Conservation (phyloP, 53 echinoderm and acorn worm genomes). For the Paracentrotus lividus region DNA sequence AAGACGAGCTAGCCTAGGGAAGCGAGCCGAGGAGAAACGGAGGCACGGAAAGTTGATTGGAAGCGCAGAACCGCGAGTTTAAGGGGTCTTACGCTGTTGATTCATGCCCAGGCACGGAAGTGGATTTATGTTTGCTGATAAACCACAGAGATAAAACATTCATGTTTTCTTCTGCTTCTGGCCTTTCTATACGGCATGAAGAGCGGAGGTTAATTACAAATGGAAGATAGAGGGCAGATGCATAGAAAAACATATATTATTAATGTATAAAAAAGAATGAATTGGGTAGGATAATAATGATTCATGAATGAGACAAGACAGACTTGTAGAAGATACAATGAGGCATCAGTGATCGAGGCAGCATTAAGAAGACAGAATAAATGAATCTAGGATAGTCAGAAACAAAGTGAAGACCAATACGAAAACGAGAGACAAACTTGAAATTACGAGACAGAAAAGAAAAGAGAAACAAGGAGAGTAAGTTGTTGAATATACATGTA, state of each 20-base stretch:
- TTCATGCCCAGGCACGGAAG: neutral
- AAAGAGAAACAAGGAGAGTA: neutral
- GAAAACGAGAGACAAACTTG: too few relatives aligned
- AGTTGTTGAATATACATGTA: too few relatives aligned
- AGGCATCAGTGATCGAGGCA: neutral
- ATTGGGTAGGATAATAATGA: neutral
- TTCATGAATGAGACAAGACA: neutral
- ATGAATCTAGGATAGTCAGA: too few relatives aligned
- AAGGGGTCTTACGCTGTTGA: neutral
- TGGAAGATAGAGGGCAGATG: neutral
- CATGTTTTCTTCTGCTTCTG: neutral
- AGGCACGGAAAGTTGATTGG: neutral
- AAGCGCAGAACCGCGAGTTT: neutral
- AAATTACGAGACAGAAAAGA: neutral
- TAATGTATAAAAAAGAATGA: neutral
- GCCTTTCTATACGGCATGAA: neutral
- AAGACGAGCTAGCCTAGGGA: conserved; percentile 18
- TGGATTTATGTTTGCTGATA: conserved; percentile 23
- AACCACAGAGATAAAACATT: neutral
- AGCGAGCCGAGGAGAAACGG: neutral
- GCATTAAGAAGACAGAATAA: too few relatives aligned
- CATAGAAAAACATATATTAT: neutral
- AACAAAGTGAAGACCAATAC: too few relatives aligned
- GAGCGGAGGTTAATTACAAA: neutral
- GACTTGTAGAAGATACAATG: neutral